Evolutionary conservation across 2,113 vertebrate species (phyloP).

Genomic region (Cyprinodon tularosa): DNA sequence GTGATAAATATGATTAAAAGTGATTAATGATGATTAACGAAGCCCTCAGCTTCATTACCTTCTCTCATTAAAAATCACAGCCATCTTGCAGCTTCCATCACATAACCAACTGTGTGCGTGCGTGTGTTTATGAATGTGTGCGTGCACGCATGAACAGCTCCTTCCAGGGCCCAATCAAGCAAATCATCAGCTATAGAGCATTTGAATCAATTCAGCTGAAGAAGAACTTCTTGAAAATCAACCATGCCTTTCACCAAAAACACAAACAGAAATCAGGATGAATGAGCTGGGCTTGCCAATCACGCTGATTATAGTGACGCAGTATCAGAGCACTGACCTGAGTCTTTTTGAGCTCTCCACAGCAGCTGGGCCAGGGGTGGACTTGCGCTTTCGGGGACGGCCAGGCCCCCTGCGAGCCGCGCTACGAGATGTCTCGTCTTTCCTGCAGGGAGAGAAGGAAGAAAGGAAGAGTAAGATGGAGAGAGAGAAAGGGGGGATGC

Average conservation of each 20-base stretch:
- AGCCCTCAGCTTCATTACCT: slow-evolving; percentile 68
- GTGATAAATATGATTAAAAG: slow-evolving; percentile 84
- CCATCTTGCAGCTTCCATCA: slow-evolving; percentile 40
- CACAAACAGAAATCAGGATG: slow-evolving; percentile 78
- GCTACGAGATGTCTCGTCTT: slow-evolving; percentile 91
- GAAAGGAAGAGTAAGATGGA: slow-evolving; percentile 18
- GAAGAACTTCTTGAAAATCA: slow-evolving; percentile 78
- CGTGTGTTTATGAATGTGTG: slow-evolving; percentile 5
- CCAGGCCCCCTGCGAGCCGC: slow-evolving; percentile 93
- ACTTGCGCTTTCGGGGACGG: slow-evolving; percentile 91
- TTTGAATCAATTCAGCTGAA: slow-evolving; percentile 75
- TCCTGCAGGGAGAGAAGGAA: slow-evolving; percentile 76
- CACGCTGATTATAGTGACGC: slow-evolving; percentile 72
- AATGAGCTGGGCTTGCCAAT: slow-evolving; percentile 74
- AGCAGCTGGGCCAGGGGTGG: slow-evolving; percentile 69
- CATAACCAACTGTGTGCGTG: slow-evolving; percentile 20
- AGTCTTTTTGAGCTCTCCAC: slow-evolving; percentile 84
- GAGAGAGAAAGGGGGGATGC: slow-evolving; percentile 33
- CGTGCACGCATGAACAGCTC: slow-evolving; percentile 33
- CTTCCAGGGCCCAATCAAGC: slow-evolving; percentile 73
- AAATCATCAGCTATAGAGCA: slow-evolving; percentile 73
- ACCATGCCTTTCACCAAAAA: slow-evolving; percentile 70
- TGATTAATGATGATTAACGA: slow-evolving; percentile 83
- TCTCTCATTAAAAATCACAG: slow-evolving; percentile 65
- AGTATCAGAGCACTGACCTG: slow-evolving; percentile 82